These are phyloP conservation scores for Epiblema foenella DNA, from an alignment of 2,888 invertebrate species.

Conservation along the genomic window DNA sequence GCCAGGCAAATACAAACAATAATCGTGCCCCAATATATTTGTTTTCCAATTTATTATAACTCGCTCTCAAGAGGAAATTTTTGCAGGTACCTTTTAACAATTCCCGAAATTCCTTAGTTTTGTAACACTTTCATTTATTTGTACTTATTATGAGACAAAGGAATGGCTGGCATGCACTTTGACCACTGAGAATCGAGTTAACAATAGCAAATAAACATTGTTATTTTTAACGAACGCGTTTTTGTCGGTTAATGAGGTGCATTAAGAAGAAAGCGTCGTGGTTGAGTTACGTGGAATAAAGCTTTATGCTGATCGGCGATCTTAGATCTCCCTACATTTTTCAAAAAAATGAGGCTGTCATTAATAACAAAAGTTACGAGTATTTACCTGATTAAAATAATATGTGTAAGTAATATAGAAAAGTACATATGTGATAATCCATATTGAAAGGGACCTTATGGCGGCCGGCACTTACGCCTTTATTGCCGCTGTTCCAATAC, in stretches of 20 bases:
- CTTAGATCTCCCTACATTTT: background rate
- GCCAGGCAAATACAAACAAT: conserved; percentile 76
- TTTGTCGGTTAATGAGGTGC: conserved; percentile 74
- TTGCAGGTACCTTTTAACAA: conserved; percentile 36
- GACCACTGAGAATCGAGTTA: conserved; percentile 62
- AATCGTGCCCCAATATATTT: conserved; percentile 70
- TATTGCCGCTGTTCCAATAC: too few species aligned
- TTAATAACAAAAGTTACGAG: too few species aligned
- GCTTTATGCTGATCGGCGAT: conserved; percentile 13
- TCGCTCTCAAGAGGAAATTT: conserved; percentile 49
- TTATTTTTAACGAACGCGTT: conserved; percentile 66
- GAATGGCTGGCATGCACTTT: conserved; percentile 28
- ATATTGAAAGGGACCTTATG: too few species aligned
- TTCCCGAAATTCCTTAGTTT: background rate
- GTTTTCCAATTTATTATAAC: conserved; percentile 69
- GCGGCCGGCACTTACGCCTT: too few species aligned
- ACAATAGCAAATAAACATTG: conserved; percentile 56
- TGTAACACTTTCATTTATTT: conserved; percentile 29
- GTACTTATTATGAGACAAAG: conserved; percentile 30
- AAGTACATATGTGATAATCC: too few species aligned
- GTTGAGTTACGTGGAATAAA: conserved; percentile 55
- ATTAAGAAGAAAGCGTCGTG: conserved; percentile 64
- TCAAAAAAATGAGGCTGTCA: background rate
- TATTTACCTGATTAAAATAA: too few species aligned
- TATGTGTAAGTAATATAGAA: too few species aligned